Base-by-base conservation (phyloP, 2,797 vertebrate genomes). In the Sebastes itinus region DNA sequence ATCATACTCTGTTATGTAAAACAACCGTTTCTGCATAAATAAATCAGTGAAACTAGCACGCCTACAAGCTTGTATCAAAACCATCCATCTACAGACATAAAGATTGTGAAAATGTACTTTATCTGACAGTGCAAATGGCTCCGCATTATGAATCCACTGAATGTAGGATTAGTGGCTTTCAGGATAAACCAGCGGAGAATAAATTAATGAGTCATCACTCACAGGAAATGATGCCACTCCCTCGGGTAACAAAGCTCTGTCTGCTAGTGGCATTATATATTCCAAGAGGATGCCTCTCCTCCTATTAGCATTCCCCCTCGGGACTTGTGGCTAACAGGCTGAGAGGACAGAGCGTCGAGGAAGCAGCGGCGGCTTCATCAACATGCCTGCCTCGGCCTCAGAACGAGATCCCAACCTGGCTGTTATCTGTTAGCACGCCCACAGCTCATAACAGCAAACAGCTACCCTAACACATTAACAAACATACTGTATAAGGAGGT, bases 181-280 rank as follows among this genome's bases (percentile, higher is more conserved):
- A 65, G 80, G 74, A 80, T 78, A 90, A 82, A 81, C 61, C 56
- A 56, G 28, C 12, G 4, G 73, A 86, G 68, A 81, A 88, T 80
- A 80, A 80, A 92, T 88, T 27, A 89, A 86, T 81, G 90, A 92
- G 75, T 91, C 90, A 91, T 90, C 85, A 87, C 88, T 91, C 85
- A 61, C 5, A 3, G 87, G 87, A 79, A 87, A 81, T 84, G 81
- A 90, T 85, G 89, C 86, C 82, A 72, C 80, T 88, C 90, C 87
- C 90, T 85, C 7, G 55, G 67, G 90, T 60, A 75, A 54, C 69
- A 46, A 35, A 75, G 85, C 90, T 76, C 69, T 30, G 70, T 83
- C 86, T 87, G 78, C 70, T 62, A 52, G 58, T 65, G 72, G 73
- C 83, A 84, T 93, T 89, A 86, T 49, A 82, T 79, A 94, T 92